Percentiles rank a stretch among this genome's conserved stretches.
phyloP scores from a whole-genome alignment of 1,140 invertebrate species.

The Aphidius ervi region DNA sequence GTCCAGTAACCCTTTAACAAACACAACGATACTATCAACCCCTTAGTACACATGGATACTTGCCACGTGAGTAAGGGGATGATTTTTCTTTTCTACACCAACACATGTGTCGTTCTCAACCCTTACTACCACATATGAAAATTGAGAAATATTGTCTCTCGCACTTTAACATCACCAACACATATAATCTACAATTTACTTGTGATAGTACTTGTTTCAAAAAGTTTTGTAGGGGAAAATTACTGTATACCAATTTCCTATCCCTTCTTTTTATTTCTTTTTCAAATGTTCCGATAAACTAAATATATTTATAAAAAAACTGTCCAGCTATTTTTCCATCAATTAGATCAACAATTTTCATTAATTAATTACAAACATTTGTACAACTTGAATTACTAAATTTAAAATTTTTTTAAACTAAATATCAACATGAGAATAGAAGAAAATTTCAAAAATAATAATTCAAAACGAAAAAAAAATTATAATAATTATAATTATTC shows the following conservation, averaged over 20 bases:
- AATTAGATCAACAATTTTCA: too few relatives aligned
- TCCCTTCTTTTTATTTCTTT: too few relatives aligned
- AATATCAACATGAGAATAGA: too few relatives aligned
- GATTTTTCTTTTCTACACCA: constrained; percentile 47
- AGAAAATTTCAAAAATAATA: too few relatives aligned
- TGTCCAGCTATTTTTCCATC: too few relatives aligned
- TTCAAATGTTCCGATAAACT: too few relatives aligned
- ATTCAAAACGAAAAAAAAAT: constrained; percentile 8
- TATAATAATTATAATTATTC: too few relatives aligned
- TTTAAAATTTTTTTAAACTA: too few relatives aligned
- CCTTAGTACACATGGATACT: constrained; percentile 35
- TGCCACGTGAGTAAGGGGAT: constrained; percentile 19
- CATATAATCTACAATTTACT: constrained; percentile 18
- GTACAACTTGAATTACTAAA: too few relatives aligned
- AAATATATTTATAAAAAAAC: too few relatives aligned
- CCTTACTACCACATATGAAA: constrained; percentile 24
- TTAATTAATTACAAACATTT: too few relatives aligned
- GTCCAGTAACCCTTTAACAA: constrained; percentile 49
- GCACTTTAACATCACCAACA: constrained; percentile 27
- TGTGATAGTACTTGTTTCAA: constrained; percentile 39
- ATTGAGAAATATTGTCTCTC: constrained; percentile 22
- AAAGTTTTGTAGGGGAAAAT: constrained; percentile 18
- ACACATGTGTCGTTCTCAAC: constrained; percentile 30
- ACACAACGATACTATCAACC: constrained; percentile 25
- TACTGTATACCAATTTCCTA: constrained; percentile 22